These are phyloP conservation scores for Agrotis clavis DNA, from an alignment of 2,888 invertebrate genomes.

Conservation along the genomic window DNA sequence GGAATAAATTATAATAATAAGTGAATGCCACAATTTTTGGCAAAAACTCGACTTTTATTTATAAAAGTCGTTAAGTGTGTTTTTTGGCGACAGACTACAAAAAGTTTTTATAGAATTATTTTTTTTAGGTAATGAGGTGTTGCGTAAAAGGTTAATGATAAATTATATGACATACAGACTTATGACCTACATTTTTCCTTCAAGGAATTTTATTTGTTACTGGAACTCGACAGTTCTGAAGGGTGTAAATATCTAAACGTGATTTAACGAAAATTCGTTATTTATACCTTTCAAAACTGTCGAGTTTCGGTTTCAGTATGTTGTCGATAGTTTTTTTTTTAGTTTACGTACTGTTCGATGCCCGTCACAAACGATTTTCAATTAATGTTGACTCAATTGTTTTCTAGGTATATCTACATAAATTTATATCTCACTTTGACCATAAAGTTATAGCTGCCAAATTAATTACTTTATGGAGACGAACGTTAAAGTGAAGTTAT, in stretches of 20 bases:
- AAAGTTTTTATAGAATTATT: constrained; percentile 3
- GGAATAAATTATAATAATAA: constrained; percentile 51
- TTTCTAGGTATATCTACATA: not conserved
- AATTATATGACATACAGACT: not conserved
- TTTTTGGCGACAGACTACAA: constrained; percentile 31
- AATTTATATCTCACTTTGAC: not conserved
- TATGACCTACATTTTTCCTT: no score
- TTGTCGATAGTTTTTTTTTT: no score
- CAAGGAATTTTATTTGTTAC: not conserved
- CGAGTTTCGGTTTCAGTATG: not conserved
- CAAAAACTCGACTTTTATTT: constrained; percentile 24
- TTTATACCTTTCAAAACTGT: not conserved
- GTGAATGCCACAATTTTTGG: constrained; percentile 15
- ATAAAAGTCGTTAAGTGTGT: constrained; percentile 34
- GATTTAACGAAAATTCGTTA: not conserved
- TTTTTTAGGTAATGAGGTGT: constrained; percentile 8
- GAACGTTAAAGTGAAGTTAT: constrained; percentile 14
- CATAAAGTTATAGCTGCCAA: constrained; percentile 5
- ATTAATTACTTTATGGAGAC: constrained; percentile 15
- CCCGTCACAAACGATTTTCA: no score
- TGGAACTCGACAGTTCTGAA: not conserved
- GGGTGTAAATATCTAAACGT: not conserved
- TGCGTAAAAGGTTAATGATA: not conserved
- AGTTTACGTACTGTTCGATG: no score
- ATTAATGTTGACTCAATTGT: not conserved